These are phyloP conservation scores for Nylanderia fulva DNA, from an alignment of 1,140 invertebrate genomes.

Conservation along the genomic window DNA sequence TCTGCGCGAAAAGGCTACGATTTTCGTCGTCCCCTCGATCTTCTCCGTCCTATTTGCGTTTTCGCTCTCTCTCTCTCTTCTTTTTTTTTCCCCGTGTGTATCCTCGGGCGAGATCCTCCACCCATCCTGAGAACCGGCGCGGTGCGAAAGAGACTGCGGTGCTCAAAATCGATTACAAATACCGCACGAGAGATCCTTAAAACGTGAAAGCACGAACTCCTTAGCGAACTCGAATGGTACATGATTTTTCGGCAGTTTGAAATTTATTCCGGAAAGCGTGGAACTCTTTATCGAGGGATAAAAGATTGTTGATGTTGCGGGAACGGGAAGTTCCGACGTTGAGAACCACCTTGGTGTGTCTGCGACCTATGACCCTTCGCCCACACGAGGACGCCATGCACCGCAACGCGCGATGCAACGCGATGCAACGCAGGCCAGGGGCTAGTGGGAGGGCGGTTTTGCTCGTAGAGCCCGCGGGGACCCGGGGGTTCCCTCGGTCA, in stretches of 20 bases:
- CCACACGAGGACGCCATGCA: conserved; percentile 83
- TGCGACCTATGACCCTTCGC: conserved; percentile 84
- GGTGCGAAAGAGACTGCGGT: conserved; percentile 54
- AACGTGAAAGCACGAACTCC: neutral
- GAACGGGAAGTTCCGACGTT: conserved; percentile 54
- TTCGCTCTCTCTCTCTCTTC: neutral
- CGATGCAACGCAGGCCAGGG: conserved; percentile 75
- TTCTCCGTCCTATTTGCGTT: neutral
- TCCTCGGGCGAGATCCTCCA: conserved; percentile 53
- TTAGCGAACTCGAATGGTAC: neutral
- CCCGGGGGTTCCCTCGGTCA: conserved; percentile 79
- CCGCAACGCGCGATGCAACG: conserved; percentile 77
- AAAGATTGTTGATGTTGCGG: no score
- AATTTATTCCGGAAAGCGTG: no score
- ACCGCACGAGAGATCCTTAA: neutral
- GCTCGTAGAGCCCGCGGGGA: conserved; percentile 72
- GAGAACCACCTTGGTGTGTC: conserved; percentile 82
- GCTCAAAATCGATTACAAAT: conserved; percentile 61
- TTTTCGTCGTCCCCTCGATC: conserved; percentile 46
- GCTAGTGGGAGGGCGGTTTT: conserved; percentile 74
- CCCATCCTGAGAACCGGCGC: conserved; percentile 57
- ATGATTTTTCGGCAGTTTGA: neutral
- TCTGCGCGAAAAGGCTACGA: conserved; percentile 43
- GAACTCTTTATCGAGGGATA: no score
- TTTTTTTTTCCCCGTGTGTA: conserved; percentile 37